These are phyloP conservation scores for Etheostoma cragini DNA, from an alignment of 2,113 vertebrate species.

Conservation along the genomic window DNA sequence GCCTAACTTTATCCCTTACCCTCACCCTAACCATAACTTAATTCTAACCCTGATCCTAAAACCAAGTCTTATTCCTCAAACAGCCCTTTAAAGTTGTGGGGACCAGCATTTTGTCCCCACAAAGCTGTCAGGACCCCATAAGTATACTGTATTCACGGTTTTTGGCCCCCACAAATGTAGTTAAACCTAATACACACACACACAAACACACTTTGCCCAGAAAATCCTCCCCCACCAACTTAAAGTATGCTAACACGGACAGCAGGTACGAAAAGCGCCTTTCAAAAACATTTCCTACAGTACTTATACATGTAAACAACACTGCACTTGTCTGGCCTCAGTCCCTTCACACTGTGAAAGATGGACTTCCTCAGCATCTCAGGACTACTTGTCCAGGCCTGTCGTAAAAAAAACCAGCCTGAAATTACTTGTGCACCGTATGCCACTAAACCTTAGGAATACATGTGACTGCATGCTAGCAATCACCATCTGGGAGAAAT, in stretches of 20 bases:
- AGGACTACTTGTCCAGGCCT: background rate
- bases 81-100: too few relatives aligned
- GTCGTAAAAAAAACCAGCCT: background rate
- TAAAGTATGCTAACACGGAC: constrained; percentile 28
- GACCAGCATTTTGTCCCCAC: too few relatives aligned
- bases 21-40: too few relatives aligned
- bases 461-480: background rate
- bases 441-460: background rate
- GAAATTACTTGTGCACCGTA: background rate
- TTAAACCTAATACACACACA: too few relatives aligned
- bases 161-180: too few relatives aligned
- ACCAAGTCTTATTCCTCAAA: too few relatives aligned
- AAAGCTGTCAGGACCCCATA: too few relatives aligned
- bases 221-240: constrained; percentile 3
- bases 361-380: background rate
- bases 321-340: constrained; percentile 25
- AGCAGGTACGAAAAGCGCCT: constrained; percentile 13
- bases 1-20: too few relatives aligned
- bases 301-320: constrained; percentile 2
- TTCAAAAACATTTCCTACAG: constrained; percentile 13
- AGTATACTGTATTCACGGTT: too few relatives aligned
- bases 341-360: constrained; percentile 10
- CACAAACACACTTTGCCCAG: background rate
- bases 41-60: too few relatives aligned
- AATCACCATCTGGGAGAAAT: background rate